Evolutionary conservation across 2,113 vertebrate species (phyloP).

Genomic region (Monarcha castaneiventris): DNA sequence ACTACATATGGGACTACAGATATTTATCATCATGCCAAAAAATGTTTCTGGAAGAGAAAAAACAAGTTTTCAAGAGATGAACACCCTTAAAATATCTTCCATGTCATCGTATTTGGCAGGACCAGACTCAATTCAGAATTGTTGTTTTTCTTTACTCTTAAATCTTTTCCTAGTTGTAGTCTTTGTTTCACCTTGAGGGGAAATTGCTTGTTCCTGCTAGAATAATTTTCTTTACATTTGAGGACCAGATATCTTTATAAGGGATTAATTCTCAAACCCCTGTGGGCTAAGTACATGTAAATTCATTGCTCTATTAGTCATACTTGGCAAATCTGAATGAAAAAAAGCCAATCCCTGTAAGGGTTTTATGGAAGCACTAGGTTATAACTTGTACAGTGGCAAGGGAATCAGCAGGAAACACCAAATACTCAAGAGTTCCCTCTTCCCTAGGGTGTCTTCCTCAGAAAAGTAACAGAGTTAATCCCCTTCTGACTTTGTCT

Average conservation of each 20-base stretch:
- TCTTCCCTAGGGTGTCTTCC: neutral
- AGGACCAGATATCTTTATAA: slow-evolving; percentile 27
- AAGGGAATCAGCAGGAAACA: neutral
- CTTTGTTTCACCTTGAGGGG: slow-evolving; percentile 33
- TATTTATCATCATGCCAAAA: neutral
- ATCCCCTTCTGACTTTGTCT: neutral
- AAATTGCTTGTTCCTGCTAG: neutral
- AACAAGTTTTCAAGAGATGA: neutral
- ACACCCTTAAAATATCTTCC: neutral
- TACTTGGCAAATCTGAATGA: neutral
- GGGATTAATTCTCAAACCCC: slow-evolving; percentile 5
- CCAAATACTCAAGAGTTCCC: neutral
- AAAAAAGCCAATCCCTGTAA: neutral
- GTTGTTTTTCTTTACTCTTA: neutral
- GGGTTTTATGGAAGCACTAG: neutral
- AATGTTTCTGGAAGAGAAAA: neutral
- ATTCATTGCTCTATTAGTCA: slow-evolving; percentile 16
- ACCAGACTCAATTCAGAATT: neutral
- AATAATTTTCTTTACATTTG: slow-evolving; percentile 34
- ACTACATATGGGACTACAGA: neutral
- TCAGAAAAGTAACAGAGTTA: neutral
- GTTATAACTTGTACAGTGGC: neutral
- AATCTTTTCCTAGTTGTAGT: neutral
- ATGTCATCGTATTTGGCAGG: neutral
- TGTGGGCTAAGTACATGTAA: slow-evolving; percentile 25